Base-by-base conservation (phyloP, 2,797 vertebrate genomes). In the Clamator glandarius region DNA sequence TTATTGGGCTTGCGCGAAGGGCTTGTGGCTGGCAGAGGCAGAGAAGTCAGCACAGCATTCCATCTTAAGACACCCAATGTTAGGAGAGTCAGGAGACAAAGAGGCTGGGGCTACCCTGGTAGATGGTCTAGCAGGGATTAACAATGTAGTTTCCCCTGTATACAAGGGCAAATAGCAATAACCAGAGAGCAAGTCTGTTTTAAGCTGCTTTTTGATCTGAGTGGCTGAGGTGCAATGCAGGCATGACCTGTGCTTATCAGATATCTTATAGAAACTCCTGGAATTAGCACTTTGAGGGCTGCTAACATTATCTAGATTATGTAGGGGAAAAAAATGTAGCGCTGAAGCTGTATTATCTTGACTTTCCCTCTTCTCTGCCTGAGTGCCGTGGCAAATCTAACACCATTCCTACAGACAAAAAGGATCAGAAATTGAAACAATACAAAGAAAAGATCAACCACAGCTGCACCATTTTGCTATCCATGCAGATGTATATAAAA, bases 401-500 rank as follows among this genome's bases (percentile, higher is more conserved):
- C 36, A 79, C 63, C 0, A 15, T 90, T 96, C 92, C 92, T 95
- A 62, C 76, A 95, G 81, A 93, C 89, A 87, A 67, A 67, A 87
- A 84, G 33, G 23, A 61, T 55, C 61, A 70, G 35, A 87, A 90
- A 50, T 10, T 79, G 31, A 57, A 94, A 55, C 36, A 11, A 62
- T 50, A 29, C 48, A 83, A 64, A 41, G 76, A 54, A 84, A 84
- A 78, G 46, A 64, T 68, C 90, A 66, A 25, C 69, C 55, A 23
- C 39, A 62, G 33, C 25, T 79, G 74, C 42, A 55, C 12, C 0
- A 2, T 8, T 73, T 84, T 82, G n/a, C 55, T 59, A 1, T 28
- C 20, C 51, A 11, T 73, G 74, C 26, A 78, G 39, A 31, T 58
- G 29, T 21, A 62, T 69, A 39, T 44, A 61, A n/a, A 80, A 78